Evolutionary conservation across 2,113 vertebrate species (phyloP).

Genomic region (Sakesphorus luctuosus): DNA sequence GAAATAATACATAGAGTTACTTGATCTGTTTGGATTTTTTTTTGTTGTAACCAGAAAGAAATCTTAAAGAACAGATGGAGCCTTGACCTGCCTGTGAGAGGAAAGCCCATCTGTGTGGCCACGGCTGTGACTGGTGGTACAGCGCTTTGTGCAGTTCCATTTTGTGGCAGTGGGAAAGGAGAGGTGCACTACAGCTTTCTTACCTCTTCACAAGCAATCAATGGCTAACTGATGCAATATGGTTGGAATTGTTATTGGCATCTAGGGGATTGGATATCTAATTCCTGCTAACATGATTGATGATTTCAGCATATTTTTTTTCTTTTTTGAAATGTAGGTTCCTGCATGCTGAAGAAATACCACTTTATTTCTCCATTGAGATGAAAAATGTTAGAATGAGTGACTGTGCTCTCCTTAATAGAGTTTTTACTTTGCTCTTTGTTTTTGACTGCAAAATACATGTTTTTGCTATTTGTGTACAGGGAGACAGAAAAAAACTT

Average conservation of each 20-base stretch:
- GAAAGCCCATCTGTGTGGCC: not conserved
- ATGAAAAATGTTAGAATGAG: constrained; percentile 8
- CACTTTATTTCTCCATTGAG: constrained; percentile 10
- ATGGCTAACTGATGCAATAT: constrained; percentile 7
- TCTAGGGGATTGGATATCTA: not conserved
- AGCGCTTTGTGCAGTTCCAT: not conserved
- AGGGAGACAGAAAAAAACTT: not conserved
- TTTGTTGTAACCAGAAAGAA: not conserved
- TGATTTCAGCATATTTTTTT: not conserved
- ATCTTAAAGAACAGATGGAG: not conserved
- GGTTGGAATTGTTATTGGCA: constrained; percentile 6
- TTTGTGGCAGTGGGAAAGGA: not conserved
- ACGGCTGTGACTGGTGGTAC: fast-evolving
- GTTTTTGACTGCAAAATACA: constrained; percentile 28
- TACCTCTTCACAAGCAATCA: not conserved
- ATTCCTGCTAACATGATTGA: not conserved
- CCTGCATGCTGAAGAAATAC: not conserved
- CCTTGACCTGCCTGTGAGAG: not conserved
- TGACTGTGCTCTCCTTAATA: not conserved
- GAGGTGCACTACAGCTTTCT: not conserved
- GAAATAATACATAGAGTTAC: not conserved
- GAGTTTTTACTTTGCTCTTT: not conserved
- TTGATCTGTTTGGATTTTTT: not conserved
- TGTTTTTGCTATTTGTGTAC: not conserved
- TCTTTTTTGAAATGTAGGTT: not conserved